These are phyloP conservation scores for Brachionus koreanus DNA, from an alignment of 1,140 invertebrate genomes.

Conservation along the genomic window DNA sequence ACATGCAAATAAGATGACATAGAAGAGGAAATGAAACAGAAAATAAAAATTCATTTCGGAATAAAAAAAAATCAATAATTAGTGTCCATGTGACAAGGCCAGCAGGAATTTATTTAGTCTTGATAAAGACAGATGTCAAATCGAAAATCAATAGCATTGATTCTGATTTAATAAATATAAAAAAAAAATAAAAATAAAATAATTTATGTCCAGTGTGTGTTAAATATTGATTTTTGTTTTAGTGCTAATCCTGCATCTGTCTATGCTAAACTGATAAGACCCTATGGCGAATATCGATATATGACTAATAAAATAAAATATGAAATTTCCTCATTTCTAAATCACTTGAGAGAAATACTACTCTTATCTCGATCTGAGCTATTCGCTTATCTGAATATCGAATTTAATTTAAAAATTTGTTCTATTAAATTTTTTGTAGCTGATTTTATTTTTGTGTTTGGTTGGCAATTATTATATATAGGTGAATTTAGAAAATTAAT, in stretches of 20 bases:
- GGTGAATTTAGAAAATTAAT: slow-evolving; percentile 23
- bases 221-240: neutral
- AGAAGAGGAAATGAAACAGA: neutral
- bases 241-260: neutral
- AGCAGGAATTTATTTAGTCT: neutral
- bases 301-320: neutral
- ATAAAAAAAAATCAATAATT: neutral
- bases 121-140: slow-evolving; percentile 25
- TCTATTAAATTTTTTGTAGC: neutral
- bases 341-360: neutral
- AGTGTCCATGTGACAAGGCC: neutral
- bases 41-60: neutral
- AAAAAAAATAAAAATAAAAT: neutral
- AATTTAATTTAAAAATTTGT: neutral
- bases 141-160: slow-evolving; percentile 11
- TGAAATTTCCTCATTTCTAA: neutral
- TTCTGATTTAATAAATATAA: neutral
- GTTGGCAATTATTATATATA: neutral
- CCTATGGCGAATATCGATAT: neutral
- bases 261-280: neutral
- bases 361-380: neutral
- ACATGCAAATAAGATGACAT: slow-evolving; percentile 34
- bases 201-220: neutral
- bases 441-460: neutral
- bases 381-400: neutral